These are phyloP conservation scores for Margarornis squamiger DNA, from an alignment of 2,797 vertebrate genomes.

Conservation along the genomic window DNA sequence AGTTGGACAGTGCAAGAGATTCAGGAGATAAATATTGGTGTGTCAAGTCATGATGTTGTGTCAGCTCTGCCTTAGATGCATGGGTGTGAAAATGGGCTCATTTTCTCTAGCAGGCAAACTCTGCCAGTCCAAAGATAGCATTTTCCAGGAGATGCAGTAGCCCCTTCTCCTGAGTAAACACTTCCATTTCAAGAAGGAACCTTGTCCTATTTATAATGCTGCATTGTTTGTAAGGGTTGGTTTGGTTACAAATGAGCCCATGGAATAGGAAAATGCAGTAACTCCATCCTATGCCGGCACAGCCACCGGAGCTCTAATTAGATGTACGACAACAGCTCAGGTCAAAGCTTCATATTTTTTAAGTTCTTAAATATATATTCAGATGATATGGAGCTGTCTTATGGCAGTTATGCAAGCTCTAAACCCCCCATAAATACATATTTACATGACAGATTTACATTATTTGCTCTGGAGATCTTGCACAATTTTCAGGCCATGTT, in stretches of 20 bases:
- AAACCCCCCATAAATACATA: neutral
- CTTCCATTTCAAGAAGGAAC: neutral
- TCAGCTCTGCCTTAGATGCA: neutral
- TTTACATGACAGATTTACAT: conserved; percentile 15
- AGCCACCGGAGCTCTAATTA: neutral
- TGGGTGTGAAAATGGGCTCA: neutral
- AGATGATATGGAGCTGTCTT: neutral
- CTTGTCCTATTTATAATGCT: neutral
- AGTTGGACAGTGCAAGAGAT: neutral
- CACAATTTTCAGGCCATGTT: neutral
- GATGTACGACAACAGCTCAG: neutral
- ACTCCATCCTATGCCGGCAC: neutral
- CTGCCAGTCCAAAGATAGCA: neutral
- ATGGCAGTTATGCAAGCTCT: neutral
- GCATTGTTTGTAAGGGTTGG: neutral
- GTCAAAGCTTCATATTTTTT: neutral
- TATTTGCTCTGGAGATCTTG: neutral
- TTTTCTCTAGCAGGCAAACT: neutral
- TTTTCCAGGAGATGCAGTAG: neutral
- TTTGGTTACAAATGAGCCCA: neutral
- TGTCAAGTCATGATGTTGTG: neutral
- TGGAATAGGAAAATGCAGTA: neutral
- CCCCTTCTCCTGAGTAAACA: neutral
- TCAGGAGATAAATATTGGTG: neutral
- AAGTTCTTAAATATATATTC: neutral